phyloP scores from a whole-genome alignment of 2,888 invertebrate genomes.

The Cataglyphis livida region DNA sequence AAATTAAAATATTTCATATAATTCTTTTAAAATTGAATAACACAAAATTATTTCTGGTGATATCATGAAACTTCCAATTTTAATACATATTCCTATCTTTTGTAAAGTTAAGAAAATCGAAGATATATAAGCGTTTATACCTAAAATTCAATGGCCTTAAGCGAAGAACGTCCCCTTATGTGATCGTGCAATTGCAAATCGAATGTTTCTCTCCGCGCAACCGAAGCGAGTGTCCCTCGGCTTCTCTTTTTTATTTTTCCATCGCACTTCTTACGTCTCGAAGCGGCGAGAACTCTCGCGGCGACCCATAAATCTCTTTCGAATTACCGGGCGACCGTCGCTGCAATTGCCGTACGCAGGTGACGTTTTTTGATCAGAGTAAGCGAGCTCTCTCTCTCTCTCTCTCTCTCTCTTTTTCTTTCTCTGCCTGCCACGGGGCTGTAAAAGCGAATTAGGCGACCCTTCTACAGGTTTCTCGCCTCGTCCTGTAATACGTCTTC shows the following conservation, averaged over 20 bases:
- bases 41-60: not conserved
- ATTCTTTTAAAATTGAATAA: not conserved
- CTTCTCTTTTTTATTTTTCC: constrained; percentile 37
- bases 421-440: constrained; percentile 44
- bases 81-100: not conserved
- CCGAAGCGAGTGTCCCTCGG: not conserved
- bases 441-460: constrained; percentile 73
- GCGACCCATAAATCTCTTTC: constrained; percentile 52
- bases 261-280: constrained; percentile 10
- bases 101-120: not conserved
- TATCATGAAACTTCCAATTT: not conserved
- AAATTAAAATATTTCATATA: not conserved
- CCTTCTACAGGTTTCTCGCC: constrained; percentile 59
- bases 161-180: not conserved
- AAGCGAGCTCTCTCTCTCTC: constrained; percentile 9
- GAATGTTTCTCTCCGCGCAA: constrained; percentile 12
- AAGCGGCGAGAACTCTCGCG: constrained; percentile 38
- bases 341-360: constrained; percentile 57
- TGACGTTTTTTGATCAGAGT: constrained; percentile 67
- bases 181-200: constrained; percentile 14
- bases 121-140: not conserved
- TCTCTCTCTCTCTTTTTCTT: not conserved
- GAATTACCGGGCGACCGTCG: constrained; percentile 47
- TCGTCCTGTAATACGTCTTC: constrained; percentile 52
- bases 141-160: constrained; percentile 17